These are phyloP conservation scores for Bombus impatiens DNA, from an alignment of 1,140 invertebrate genomes.

Conservation along the genomic window DNA sequence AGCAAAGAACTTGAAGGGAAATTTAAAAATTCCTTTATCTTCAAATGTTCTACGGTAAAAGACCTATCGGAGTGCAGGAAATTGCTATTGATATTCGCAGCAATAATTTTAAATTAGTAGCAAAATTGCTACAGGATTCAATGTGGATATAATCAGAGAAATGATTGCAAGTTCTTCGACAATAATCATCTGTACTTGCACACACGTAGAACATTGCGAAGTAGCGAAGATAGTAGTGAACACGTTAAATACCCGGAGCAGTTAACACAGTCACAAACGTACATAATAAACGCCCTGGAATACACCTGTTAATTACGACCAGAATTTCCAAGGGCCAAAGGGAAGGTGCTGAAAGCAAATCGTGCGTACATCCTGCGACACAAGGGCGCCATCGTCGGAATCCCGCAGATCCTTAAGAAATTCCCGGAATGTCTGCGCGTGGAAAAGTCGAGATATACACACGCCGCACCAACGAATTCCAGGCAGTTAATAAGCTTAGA, in stretches of 20 bases:
- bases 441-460: not conserved
- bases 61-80: too few species aligned
- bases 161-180: too few species aligned
- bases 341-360: not conserved
- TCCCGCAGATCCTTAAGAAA: constrained; percentile 22
- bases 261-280: not conserved
- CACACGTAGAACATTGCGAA: too few species aligned
- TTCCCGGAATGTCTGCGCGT: not conserved
- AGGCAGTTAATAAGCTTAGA: not conserved
- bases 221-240: too few species aligned
- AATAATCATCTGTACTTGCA: too few species aligned
- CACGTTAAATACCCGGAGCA: not conserved
- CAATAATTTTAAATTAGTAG: too few species aligned
- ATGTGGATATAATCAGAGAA: too few species aligned
- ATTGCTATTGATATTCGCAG: too few species aligned
- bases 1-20: too few species aligned
- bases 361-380: constrained; percentile 17
- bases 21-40: too few species aligned
- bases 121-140: too few species aligned
- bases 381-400: constrained; percentile 35
- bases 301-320: not conserved
- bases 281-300: not conserved
- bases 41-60: too few species aligned
- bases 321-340: constrained; percentile 4
- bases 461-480: not conserved